Percentiles rank a stretch among this genome's conserved stretches.
phyloP scores from a whole-genome alignment of 2,797 vertebrate species.

The Mareca strepera region DNA sequence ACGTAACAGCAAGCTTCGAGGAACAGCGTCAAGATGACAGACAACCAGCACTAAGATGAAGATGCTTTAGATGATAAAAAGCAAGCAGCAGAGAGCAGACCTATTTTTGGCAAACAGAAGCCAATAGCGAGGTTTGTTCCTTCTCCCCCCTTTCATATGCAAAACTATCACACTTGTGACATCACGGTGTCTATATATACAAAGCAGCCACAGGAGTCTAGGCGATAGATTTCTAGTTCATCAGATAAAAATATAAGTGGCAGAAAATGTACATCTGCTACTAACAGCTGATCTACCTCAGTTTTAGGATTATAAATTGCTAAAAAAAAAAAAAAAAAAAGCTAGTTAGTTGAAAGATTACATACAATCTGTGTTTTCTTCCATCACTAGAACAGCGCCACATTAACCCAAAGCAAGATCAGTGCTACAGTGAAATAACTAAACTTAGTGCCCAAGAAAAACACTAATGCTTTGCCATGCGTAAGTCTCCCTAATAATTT shows the following conservation, averaged over 20 bases:
- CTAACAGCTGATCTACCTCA: not conserved
- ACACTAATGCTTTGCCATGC: not conserved
- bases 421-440: not conserved
- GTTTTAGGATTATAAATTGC: not conserved
- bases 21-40: not conserved
- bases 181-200: not conserved
- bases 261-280: not conserved
- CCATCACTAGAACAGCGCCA: not conserved
- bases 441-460: not conserved
- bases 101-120: not conserved
- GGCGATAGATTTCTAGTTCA: not conserved
- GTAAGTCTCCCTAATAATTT: not conserved
- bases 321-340: not conserved
- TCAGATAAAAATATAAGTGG: not conserved
- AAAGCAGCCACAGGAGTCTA: not conserved
- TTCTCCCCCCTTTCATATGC: not conserved
- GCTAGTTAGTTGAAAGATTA: not conserved
- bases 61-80: not conserved
- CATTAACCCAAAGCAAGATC: not conserved
- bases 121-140: not conserved
- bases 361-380: not conserved
- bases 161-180: not conserved
- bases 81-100: not conserved
- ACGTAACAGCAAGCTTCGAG: not conserved
- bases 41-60: not conserved